A percentile compares a stretch with the other conserved stretches of the same genome.
Conservation (phyloP, 2,113 vertebrate species). For the Solea solea region DNA sequence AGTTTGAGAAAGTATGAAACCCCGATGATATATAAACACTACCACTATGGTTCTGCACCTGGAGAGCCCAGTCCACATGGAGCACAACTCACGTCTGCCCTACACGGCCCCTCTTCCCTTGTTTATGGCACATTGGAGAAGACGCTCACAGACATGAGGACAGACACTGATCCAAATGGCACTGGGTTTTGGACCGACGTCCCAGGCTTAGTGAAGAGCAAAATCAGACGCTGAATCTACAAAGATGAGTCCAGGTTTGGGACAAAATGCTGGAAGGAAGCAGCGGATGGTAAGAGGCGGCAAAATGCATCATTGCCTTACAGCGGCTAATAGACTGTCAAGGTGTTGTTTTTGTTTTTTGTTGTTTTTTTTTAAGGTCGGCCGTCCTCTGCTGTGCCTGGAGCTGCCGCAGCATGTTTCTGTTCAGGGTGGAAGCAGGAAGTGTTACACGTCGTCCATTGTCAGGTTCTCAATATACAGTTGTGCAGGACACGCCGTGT, state of each 20-base stretch:
- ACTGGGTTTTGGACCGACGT: slow-evolving; percentile 34
- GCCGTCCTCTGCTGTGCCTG: slow-evolving; percentile 6
- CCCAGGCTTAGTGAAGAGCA: slow-evolving; percentile 7
- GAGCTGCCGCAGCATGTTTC: slow-evolving; percentile 43
- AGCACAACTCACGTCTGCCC: slow-evolving; percentile 24
- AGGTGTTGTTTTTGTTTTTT: slow-evolving; percentile 25
- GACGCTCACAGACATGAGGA: slow-evolving; percentile 51
- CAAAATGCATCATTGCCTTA: slow-evolving; percentile 40
- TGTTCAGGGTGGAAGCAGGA: slow-evolving; percentile 4
- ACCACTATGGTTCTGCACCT: slow-evolving; percentile 33
- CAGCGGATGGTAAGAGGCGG: slow-evolving; percentile 36
- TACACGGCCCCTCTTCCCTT: slow-evolving; percentile 18
- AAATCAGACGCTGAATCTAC: slow-evolving; percentile 19
- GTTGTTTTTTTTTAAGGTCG: neutral
- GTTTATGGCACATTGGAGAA: slow-evolving; percentile 74
- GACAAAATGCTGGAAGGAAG: slow-evolving; percentile 25
- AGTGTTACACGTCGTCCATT: neutral
- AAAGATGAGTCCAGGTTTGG: slow-evolving; percentile 23
- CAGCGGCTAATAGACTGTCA: slow-evolving; percentile 36
- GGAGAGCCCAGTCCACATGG: slow-evolving; percentile 31
- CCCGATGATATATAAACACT: slow-evolving; percentile 47
- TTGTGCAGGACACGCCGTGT: slow-evolving; percentile 29
- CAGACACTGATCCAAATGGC: slow-evolving; percentile 56
- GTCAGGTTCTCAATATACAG: slow-evolving; percentile 12
- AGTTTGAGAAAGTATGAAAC: slow-evolving; percentile 41